A percentile compares a stretch with the other conserved stretches of the same genome.
Conservation (phyloP, 1,140 invertebrate species). For the Pseudobourletiella spinata region DNA sequence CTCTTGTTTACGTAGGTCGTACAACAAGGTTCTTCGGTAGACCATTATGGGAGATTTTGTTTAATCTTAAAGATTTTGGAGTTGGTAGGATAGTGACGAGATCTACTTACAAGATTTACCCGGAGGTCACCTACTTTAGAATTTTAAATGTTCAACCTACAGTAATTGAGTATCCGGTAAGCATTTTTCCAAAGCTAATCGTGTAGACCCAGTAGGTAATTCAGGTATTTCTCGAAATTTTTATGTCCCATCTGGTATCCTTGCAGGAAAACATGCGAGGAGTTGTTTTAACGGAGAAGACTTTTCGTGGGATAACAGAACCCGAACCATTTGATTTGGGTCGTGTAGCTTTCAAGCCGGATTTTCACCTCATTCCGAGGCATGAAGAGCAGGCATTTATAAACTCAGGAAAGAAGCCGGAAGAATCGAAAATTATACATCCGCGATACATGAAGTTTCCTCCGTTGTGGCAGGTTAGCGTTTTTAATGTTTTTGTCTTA, state of each 20-base stretch:
- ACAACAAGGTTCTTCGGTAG: conserved; percentile 10
- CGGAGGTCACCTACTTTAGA: conserved; percentile 10
- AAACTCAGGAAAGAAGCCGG: conserved; percentile 5
- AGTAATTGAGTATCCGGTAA: conserved; percentile 10
- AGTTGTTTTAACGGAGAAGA: conserved; percentile 6
- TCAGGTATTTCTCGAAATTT: neutral
- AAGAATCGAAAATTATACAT: neutral
- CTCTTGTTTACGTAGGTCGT: conserved; percentile 12
- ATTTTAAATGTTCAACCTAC: neutral
- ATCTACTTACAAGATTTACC: neutral
- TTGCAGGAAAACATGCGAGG: conserved; percentile 12
- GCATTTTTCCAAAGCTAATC: neutral
- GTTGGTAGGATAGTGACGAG: conserved; percentile 11
- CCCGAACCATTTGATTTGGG: conserved; percentile 7
- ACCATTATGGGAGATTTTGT: conserved; percentile 26
- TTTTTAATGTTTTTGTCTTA: neutral
- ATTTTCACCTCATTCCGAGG: conserved; percentile 21
- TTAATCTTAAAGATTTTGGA: conserved; percentile 29
- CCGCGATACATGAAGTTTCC: conserved; percentile 15
- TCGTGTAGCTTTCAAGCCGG: conserved; percentile 4
- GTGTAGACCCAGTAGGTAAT: too few relatives aligned
- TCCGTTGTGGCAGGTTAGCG: conserved; percentile 18
- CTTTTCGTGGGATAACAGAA: conserved; percentile 9
- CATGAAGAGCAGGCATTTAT: conserved; percentile 12
- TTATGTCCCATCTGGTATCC: neutral